phyloP scores from a whole-genome alignment of 2,113 vertebrate species.

The Mugil cephalus region DNA sequence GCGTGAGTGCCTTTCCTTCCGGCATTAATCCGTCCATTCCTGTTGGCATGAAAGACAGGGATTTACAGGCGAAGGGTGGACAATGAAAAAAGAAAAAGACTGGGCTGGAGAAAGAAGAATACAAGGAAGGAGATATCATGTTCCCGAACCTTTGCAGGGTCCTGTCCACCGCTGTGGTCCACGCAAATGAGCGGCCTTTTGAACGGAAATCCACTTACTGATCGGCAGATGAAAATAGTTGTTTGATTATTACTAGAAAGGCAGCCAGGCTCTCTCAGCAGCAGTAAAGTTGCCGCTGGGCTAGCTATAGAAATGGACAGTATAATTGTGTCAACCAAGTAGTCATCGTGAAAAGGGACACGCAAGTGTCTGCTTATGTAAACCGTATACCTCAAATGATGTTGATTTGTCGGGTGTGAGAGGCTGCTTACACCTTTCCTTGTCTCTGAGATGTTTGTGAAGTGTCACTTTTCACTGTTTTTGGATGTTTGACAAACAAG shows the following conservation, averaged over 20 bases:
- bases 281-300: conserved; percentile 19
- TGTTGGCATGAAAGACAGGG: conserved; percentile 77
- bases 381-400: too few species aligned
- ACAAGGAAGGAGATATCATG: conserved; percentile 52
- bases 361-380: too few species aligned
- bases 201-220: conserved; percentile 70
- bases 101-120: conserved; percentile 34
- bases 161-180: conserved; percentile 33
- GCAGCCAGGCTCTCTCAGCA: background rate
- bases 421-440: too few species aligned
- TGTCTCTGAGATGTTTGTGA: too few species aligned
- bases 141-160: conserved; percentile 57
- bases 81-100: conserved; percentile 64
- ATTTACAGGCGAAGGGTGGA: conserved; percentile 80
- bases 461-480: too few species aligned
- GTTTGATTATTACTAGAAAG: conserved; percentile 34
- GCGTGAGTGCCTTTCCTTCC: conserved; percentile 64
- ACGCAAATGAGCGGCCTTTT: conserved; percentile 71
- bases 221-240: conserved; percentile 59
- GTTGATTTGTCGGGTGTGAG: too few species aligned
- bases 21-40: conserved; percentile 75
- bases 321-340: too few species aligned
- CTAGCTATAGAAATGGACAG: conserved; percentile 19
- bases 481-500: too few species aligned
- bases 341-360: too few species aligned